Base-by-base conservation (phyloP, 2,888 invertebrate species). In the Melanchra persicariae region DNA sequence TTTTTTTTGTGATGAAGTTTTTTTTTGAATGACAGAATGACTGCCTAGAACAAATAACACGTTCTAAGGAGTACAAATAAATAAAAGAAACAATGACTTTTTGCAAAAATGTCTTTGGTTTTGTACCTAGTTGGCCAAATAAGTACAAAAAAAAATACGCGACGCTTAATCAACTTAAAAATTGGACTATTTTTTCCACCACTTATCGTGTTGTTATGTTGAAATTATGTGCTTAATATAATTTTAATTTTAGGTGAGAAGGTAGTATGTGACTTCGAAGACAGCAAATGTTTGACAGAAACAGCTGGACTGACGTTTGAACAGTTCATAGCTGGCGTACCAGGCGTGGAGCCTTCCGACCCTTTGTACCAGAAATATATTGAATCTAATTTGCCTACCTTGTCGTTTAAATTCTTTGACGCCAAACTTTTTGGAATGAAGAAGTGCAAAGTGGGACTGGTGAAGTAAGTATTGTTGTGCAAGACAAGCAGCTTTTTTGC, bases 301-400 rank as follows among this genome's bases (percentile, higher is more conserved):
- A n/a, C 74, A 19, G 43, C 68, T 2, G 37, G 47, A 15, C 26
- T 43, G 43, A 24, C 34, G 12, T 78, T 64, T 45, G 9, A 47
- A 1, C 9, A 62, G 9, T 51, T 78, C n/a, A 49, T 77, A n/a
- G 24, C 47, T 2, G 91, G 88, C 9, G 70, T 76, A 9, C 83
- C 84, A 17, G 79, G 82, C 0, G 85, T 81, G 0, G 62, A 87
- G 6, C 19, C 81, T n/a, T 83, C 85, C 3, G 91, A 92, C 7
- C 90, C 91, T 1, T 49, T 91, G 2, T 22, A 69, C 8, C 26
- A 82, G 1, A 82, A 88, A 19, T 34, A 34, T 8, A 74, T 87
- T 54, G 71, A 76, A 40, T 80, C 22, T 0, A 49, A 45, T 1
- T 62, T 82, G 7, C 80, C 82, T 15, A 70, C 60, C 0, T 6